Evolutionary conservation across 2,113 vertebrate genomes (phyloP).

Genomic region (Ardeotis arabs): DNA sequence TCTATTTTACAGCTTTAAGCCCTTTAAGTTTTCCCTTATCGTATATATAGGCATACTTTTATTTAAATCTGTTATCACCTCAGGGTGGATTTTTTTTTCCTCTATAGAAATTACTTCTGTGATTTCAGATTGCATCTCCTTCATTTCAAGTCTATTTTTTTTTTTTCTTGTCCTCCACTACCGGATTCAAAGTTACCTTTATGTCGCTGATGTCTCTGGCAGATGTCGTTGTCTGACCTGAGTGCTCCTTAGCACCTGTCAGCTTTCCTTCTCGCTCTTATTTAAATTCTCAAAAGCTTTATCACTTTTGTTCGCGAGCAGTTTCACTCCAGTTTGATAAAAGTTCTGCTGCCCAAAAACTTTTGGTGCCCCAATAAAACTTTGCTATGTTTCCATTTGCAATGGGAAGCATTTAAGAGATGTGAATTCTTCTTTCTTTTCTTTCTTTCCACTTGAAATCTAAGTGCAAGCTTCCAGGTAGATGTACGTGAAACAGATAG

Average conservation of each 20-base stretch:
- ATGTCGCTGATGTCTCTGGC: not conserved
- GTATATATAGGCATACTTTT: not conserved
- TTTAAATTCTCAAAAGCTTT: constrained; percentile 1
- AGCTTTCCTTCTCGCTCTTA: not conserved
- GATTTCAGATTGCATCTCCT: not conserved
- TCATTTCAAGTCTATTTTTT: not conserved
- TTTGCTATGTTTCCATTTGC: not conserved
- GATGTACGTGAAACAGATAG: not conserved
- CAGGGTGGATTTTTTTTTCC: not conserved
- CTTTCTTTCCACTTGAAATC: not conserved
- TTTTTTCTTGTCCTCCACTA: not conserved
- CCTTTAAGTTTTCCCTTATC: not conserved
- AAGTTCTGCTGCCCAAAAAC: not conserved
- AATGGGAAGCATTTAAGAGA: not conserved
- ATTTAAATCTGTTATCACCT: not conserved
- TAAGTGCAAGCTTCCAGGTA: not conserved
- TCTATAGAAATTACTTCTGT: not conserved
- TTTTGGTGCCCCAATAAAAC: not conserved
- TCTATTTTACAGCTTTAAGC: not conserved
- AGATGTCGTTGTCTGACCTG: constrained; percentile 31
- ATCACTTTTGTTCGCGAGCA: not conserved
- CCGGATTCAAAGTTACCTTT: not conserved
- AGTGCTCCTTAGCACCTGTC: constrained; percentile 11
- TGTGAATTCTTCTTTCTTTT: not conserved
- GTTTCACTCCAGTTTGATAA: not conserved